These are phyloP conservation scores for Melanchra persicariae DNA, from an alignment of 2,888 invertebrate species.

Conservation along the genomic window DNA sequence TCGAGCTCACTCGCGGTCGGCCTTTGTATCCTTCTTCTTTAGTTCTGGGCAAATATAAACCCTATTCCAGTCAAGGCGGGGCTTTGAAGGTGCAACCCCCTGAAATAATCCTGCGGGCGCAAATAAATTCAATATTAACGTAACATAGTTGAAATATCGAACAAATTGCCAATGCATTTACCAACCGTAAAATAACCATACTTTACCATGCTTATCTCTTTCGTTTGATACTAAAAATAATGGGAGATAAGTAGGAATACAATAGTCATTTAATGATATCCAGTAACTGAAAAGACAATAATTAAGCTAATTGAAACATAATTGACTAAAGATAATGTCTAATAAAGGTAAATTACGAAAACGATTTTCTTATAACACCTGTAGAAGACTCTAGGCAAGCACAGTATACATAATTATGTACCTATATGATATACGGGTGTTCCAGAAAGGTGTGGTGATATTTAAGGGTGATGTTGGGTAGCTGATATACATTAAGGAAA, in stretches of 20 bases:
- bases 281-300: background rate
- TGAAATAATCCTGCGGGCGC: no score
- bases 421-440: no score
- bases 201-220: background rate
- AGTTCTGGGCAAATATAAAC: no score
- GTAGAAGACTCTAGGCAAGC: background rate
- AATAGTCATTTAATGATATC: background rate
- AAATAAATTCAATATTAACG: no score
- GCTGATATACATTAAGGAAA: no score
- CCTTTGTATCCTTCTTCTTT: no score
- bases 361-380: background rate
- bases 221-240: background rate
- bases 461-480: no score
- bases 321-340: background rate
- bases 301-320: slow-evolving; percentile 20
- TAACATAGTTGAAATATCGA: background rate
- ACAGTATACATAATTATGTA: no score
- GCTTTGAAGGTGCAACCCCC: no score
- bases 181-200: background rate
- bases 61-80: no score
- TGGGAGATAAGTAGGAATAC: background rate
- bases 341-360: background rate
- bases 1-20: no score
- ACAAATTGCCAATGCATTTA: background rate
- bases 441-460: no score